A percentile compares a stretch with the other conserved stretches of the same genome.
Evolutionary conservation across 2,888 invertebrate species (phyloP).

Genomic region (Anarsia innoxiella): DNA sequence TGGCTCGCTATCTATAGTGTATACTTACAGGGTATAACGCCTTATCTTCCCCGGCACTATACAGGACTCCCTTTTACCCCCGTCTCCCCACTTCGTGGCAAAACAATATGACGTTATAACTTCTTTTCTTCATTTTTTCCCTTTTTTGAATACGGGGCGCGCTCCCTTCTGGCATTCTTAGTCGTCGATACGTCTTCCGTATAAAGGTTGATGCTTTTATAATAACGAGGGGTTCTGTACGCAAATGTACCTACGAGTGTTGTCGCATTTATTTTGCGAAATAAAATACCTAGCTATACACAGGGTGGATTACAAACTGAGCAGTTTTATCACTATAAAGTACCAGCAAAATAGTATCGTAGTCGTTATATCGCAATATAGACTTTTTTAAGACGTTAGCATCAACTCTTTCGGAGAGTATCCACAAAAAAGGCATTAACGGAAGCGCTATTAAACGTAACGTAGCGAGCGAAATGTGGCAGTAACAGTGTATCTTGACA

Average conservation of each 20-base stretch:
- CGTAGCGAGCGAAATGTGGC: constrained; percentile 47
- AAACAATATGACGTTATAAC: constrained; percentile 75
- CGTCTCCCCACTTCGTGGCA: constrained; percentile 56
- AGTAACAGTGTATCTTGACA: constrained; percentile 38
- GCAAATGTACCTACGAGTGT: constrained; percentile 4
- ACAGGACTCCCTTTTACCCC: constrained; percentile 41
- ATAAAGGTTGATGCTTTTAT: constrained; percentile 43
- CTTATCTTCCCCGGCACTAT: constrained; percentile 68
- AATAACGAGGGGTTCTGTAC: constrained; percentile 12
- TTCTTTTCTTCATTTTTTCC: constrained; percentile 68
- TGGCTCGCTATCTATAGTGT: constrained; percentile 22
- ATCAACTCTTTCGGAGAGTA: constrained; percentile 28
- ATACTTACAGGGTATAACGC: constrained; percentile 51
- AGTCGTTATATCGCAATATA: no score
- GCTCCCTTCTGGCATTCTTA: constrained; percentile 56
- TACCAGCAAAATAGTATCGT: no score
- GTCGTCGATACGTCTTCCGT: constrained; percentile 49
- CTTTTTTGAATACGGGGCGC: constrained; percentile 70
- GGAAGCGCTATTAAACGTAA: constrained; percentile 45
- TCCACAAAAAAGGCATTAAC: constrained; percentile 26
- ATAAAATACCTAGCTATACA: no score
- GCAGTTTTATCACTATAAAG: no score
- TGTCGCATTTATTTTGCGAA: no score
- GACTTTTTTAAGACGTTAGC: no score
- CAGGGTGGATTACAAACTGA: no score